Evolutionary conservation across 2,797 vertebrate genomes (phyloP).

Genomic region (Rhincodon typus): DNA sequence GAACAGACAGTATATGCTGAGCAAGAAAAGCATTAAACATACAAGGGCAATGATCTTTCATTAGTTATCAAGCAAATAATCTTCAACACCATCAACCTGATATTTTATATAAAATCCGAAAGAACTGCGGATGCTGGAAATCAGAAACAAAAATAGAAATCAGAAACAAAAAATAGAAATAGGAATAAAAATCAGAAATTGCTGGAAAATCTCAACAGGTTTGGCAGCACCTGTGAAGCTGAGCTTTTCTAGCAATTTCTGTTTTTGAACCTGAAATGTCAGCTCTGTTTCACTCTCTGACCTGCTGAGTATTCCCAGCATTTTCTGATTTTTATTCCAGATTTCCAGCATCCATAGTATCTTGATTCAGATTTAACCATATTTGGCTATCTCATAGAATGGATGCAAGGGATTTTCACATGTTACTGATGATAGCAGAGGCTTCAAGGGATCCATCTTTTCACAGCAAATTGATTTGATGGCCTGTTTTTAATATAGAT

Average conservation of each 20-base stretch:
- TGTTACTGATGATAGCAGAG: neutral
- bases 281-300: neutral
- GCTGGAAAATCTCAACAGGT: no score
- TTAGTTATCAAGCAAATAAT: neutral
- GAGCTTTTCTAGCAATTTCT: no score
- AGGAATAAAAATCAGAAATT: no score
- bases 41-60: neutral
- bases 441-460: neutral
- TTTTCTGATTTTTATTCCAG: neutral
- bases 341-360: neutral
- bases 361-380: neutral
- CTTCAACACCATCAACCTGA: neutral
- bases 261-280: neutral
- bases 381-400: neutral
- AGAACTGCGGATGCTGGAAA: no score
- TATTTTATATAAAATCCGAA: no score
- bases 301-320: neutral
- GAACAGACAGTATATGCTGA: no score
- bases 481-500: neutral
- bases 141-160: no score
- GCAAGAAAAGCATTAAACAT: neutral
- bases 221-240: no score
- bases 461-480: neutral
- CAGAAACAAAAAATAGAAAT: no score
- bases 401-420: neutral